Conservation (phyloP, 2,113 vertebrate genomes). For the Uria lomvia region DNA sequence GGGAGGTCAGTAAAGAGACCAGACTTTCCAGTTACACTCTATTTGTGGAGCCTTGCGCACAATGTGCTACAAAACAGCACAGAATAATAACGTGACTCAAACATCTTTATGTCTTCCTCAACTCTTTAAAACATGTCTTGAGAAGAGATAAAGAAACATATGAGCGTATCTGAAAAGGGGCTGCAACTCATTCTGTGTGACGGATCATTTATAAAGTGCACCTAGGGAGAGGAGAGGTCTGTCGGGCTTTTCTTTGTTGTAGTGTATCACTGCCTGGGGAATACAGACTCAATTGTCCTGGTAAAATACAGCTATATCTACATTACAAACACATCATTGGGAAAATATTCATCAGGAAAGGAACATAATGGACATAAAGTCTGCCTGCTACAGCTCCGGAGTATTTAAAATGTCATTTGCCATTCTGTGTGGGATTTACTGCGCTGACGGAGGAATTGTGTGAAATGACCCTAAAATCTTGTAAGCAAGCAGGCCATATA, state of each 20-base stretch:
- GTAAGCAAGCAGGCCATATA: not conserved
- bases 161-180: constrained; percentile 12
- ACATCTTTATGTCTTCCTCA: not conserved
- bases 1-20: not conserved
- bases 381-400: constrained; percentile 42
- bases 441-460: not conserved
- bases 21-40: not conserved
- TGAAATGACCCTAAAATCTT: not conserved
- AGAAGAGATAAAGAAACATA: constrained; percentile 12
- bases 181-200: not conserved
- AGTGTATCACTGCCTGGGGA: not conserved
- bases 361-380: constrained; percentile 55
- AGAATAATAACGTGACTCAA: constrained; percentile 24
- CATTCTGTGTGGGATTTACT: not conserved
- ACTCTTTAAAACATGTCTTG: not conserved
- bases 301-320: constrained; percentile 35
- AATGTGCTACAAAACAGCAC: not conserved
- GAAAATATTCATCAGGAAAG: constrained; percentile 56
- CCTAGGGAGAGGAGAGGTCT: not conserved
- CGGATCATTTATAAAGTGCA: not conserved
- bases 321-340: constrained; percentile 31
- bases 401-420: constrained; percentile 37
- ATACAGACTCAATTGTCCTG: not conserved
- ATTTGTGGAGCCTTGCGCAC: not conserved
- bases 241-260: not conserved